Base-by-base conservation (phyloP, 2,888 invertebrate species). In the Halocaridina rubra region DNA sequence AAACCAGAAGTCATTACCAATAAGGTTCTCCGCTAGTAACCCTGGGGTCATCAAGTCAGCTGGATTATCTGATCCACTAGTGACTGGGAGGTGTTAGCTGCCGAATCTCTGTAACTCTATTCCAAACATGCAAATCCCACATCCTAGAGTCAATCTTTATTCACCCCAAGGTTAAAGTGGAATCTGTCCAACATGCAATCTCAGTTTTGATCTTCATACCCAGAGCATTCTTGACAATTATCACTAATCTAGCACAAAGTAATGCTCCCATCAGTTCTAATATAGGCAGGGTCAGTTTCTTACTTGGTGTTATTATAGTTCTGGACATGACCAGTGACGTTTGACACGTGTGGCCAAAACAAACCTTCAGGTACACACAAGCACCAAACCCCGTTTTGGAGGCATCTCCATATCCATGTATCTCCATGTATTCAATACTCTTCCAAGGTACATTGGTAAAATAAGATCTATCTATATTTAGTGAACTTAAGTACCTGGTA, bases 21-120 rank as follows among this genome's bases (percentile, higher is more conserved):
- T 10, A 77, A 77, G 77, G 27, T 32, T 77, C 22, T 77, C 30
- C 7, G 5, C 32, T 1, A 61, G 57, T 32, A 77, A 77, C 5
- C 30, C 77, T 77, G 24, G 32, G 0, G 30, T 61, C 32, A 77
- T 59, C 16, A 59, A 32, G 22, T 59, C 77, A 59, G 77, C 32
- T 61, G 77, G 61, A 77, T 77, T 77, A 19, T 77, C 77, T 61
- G 22, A 10, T 22, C 77, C 77, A 61, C 16, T 61, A 77, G 33
- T 10, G 0, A 7, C 59, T 77, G n/a, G 59, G 59, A 32, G 32
- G 77, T 77, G 29, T 61, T 7, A 75, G 22, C 8, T 75, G 29
- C 24, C 53, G 75, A 19, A 77, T 77, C 32, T 59, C 61, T 61
- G 7, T 30, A 77, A 59, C 61, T 77, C 77, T 77, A 29, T 32